A percentile compares a stretch with the other conserved stretches of the same genome.
Evolutionary conservation across 2,888 invertebrate genomes (phyloP).

Genomic region (Falcaria lacertinaria): DNA sequence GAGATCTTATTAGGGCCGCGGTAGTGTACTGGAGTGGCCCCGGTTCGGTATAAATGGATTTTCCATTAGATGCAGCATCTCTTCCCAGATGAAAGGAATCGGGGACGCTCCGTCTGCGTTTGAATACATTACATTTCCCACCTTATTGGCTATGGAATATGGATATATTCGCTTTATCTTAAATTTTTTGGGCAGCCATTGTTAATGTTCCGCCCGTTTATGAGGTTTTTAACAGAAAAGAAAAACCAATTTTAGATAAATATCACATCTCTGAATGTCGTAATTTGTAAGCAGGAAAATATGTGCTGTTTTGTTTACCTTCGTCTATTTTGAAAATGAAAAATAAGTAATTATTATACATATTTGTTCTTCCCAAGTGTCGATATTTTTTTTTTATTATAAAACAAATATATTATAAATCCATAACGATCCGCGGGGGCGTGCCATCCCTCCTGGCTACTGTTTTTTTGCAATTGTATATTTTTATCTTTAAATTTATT

Average conservation of each 20-base stretch:
- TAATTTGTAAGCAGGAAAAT: background rate
- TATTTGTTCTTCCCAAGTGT: too few species aligned
- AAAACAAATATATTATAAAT: too few species aligned
- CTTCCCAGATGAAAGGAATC: constrained; percentile 31
- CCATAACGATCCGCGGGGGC: too few species aligned
- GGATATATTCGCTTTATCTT: constrained; percentile 6
- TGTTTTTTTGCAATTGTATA: too few species aligned
- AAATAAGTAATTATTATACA: too few species aligned
- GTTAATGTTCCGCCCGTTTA: constrained; percentile 5
- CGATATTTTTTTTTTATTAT: too few species aligned
- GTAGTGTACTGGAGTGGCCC: constrained; percentile 26
- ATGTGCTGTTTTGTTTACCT: background rate
- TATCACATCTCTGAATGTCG: background rate
- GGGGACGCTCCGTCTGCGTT: constrained; percentile 19
- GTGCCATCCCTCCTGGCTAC: too few species aligned
- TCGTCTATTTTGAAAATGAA: too few species aligned
- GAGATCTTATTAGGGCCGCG: constrained; percentile 33
- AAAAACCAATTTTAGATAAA: background rate
- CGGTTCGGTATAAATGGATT: constrained; percentile 51
- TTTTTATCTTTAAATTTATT: too few species aligned
- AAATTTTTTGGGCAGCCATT: constrained; percentile 8
- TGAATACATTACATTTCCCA: constrained; percentile 32
- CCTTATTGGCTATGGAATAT: constrained; percentile 19
- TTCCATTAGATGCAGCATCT: constrained; percentile 47
- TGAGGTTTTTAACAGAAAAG: background rate